Conservation (phyloP, 2,797 vertebrate species). For the Oryzias dopingdopingensis region DNA sequence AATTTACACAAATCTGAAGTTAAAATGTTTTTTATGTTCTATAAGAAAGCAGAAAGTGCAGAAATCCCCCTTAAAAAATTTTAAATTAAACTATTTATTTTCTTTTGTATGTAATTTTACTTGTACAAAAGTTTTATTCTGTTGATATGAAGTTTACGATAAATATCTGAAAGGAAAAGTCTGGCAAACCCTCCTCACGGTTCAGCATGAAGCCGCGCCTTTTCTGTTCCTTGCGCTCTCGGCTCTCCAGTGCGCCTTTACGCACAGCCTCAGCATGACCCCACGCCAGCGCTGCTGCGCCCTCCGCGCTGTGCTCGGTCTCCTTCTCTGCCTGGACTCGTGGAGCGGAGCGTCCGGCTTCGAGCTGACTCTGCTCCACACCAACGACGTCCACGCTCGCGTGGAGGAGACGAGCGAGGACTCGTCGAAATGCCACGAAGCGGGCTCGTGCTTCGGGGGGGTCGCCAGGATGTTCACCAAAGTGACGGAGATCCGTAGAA, state of each 20-base stretch:
- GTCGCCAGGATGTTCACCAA: constrained; percentile 79
- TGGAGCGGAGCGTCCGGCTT: constrained; percentile 29
- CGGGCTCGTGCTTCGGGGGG: constrained; percentile 78
- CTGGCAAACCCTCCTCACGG: not conserved
- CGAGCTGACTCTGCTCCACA: constrained; percentile 85
- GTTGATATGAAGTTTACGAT: too few relatives aligned
- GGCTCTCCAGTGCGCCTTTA: constrained; percentile 18
- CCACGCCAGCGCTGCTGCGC: not conserved
- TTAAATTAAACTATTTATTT: too few relatives aligned
- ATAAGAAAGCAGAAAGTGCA: too few relatives aligned
- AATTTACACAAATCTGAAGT: too few relatives aligned
- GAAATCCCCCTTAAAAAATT: too few relatives aligned
- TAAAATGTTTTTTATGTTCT: too few relatives aligned
- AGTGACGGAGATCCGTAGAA: constrained; percentile 68
- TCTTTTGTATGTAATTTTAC: too few relatives aligned
- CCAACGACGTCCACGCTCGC: constrained; percentile 87
- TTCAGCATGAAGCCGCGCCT: constrained; percentile 3
- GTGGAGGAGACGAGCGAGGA: constrained; percentile 82
- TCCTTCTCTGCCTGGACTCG: not conserved
- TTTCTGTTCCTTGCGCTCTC: not conserved
- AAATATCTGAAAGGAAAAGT: too few relatives aligned
- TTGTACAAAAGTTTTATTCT: too few relatives aligned
- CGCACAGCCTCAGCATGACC: constrained; percentile 33
- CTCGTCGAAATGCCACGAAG: constrained; percentile 69
- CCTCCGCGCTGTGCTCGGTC: constrained; percentile 1